These are phyloP conservation scores for Erebia epiphron DNA, from an alignment of 2,888 invertebrate genomes.

Conservation along the genomic window DNA sequence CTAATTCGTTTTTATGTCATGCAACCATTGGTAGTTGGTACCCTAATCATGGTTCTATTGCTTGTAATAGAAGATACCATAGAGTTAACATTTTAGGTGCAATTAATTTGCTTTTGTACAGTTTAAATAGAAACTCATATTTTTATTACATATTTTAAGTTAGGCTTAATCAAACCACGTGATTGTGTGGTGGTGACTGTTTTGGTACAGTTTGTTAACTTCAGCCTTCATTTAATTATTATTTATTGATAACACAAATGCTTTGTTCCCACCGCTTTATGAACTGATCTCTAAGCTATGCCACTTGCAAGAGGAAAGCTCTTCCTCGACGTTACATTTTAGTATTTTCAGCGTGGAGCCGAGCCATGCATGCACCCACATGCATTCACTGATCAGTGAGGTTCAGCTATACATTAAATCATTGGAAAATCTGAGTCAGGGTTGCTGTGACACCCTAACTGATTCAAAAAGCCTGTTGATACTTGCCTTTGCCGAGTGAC, in stretches of 20 bases:
- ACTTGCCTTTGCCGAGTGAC: constrained; percentile 32
- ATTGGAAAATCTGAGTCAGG: neutral
- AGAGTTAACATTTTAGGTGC: neutral
- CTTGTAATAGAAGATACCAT: neutral
- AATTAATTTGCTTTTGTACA: neutral
- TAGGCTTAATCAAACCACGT: neutral
- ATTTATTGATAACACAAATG: neutral
- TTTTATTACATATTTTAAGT: neutral
- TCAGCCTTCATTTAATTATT: neutral
- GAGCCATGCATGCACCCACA: no score
- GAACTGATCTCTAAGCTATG: neutral
- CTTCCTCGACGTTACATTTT: neutral
- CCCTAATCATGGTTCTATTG: neutral
- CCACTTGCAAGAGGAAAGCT: constrained; percentile 1
- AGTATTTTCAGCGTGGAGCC: no score
- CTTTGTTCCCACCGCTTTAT: constrained; percentile 4
- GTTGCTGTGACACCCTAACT: neutral
- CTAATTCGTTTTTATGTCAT: neutral
- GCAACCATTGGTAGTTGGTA: neutral
- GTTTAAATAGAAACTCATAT: neutral
- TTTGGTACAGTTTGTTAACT: neutral
- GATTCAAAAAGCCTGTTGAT: neutral
- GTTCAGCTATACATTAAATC: neutral
- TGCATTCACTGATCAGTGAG: neutral
- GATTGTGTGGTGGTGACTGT: neutral